Conservation (phyloP, 30 jellyfish, hydroid and myxozoan genomes). For the Catostylus mosaicus region DNA sequence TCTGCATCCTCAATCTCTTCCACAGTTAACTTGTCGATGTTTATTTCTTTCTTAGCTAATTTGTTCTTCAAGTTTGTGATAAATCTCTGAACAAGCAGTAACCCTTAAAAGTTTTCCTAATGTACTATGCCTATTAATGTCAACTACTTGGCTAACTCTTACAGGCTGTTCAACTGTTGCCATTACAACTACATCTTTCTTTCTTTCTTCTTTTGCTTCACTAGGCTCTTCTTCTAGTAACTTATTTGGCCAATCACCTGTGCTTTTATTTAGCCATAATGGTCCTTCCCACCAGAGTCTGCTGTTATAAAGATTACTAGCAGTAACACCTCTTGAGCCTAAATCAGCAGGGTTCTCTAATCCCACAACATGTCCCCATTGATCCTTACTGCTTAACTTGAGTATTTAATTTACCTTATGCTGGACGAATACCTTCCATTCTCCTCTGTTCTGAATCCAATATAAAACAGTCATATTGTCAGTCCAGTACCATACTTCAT, state of each 20-base stretch:
- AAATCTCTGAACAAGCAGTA: conserved; percentile 41
- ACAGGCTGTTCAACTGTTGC: background rate
- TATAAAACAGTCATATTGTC: conserved; percentile 32
- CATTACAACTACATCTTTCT: conserved; percentile 23
- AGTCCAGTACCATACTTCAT: conserved; percentile 13
- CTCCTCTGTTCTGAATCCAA: conserved; percentile 29
- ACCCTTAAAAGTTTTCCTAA: conserved; percentile 25
- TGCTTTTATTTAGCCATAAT: too few relatives aligned
- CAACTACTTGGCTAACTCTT: conserved; percentile 24
- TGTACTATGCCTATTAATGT: conserved; percentile 28
- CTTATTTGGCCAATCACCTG: conserved; percentile 40
- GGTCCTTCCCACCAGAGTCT: conserved; percentile 76
- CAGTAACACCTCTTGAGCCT: conserved; percentile 66
- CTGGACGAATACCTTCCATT: conserved; percentile 37
- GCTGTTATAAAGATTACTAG: conserved; percentile 34
- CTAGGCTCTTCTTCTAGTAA: conserved; percentile 7
- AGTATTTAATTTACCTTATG: conserved; percentile 27
- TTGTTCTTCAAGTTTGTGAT: conserved; percentile 13
- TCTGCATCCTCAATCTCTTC: conserved; percentile 29
- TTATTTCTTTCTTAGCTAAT: conserved; percentile 1
- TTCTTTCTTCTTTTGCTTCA: conserved; percentile 52
- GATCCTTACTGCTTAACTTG: background rate
- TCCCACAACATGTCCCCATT: conserved; percentile 33
- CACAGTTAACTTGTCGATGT: background rate
- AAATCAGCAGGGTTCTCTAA: conserved; percentile 58